Evolutionary conservation across 2,888 invertebrate species (phyloP), one percentile per base, ranked within the genome.

Genomic region (Agriopis marginaria): DNA sequence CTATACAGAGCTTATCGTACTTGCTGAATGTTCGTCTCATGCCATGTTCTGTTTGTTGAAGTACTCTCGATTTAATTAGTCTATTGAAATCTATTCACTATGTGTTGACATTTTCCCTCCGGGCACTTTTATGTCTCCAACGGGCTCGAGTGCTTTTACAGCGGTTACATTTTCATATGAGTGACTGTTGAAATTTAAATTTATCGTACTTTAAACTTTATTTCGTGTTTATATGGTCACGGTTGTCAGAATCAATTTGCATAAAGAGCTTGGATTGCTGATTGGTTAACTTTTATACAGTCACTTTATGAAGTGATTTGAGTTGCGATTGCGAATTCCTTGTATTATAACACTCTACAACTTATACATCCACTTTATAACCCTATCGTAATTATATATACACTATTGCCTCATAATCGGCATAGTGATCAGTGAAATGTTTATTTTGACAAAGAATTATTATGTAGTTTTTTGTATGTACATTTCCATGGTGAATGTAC

Each of bases 51-150:
- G 71, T 74, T 75, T 64, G 74, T 71, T 79, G 63, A 77, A 86
- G 84, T 76, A 77, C 76, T 78, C 76, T 83, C 74, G 63, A 81
- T 73, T 80, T 85, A 86, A 86, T 86, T 83, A 83, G 79, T 77
- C 72, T 69, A 75, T 76, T 75, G 70, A 77, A 75, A 74, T 74
- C 62, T 72, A 63, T 68, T 72, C 56, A 61, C 59, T 59, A n/a
- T n/a, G 9, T 45, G 70, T 77, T 69, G 73, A 75, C 75, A 72
- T 74, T 75, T 65, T 75, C 65, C 72, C 75, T 75, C 67, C 71
- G 77, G 72, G 78, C 75, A 76, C 75, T 75, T 78, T 74, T 68
- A 66, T 77, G 68, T 58, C 62, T 47, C 65, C 68, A 75, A 79
- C 68, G 70, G 73, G 70, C 65, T 80, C 49, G 63, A 86, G 83